Conservation (phyloP, 1,140 invertebrate genomes). For the Pachyrhynchus sulphureomaculatus region DNA sequence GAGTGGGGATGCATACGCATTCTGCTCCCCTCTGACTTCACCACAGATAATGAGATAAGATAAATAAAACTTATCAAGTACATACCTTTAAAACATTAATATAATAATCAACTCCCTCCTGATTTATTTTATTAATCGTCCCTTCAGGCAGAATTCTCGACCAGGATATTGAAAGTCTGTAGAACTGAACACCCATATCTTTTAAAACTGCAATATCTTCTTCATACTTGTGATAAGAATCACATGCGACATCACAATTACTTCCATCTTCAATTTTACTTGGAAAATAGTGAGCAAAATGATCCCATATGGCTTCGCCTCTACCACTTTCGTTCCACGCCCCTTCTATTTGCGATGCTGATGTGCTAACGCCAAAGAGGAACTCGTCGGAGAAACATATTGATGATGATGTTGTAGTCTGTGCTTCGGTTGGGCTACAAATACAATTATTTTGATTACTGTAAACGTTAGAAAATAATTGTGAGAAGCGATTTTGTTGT, state of each 20-base stretch:
- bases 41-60: no score
- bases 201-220: constrained; percentile 56
- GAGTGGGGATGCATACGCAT: no score
- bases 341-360: neutral
- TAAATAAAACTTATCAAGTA: no score
- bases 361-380: neutral
- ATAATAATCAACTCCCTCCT: no score
- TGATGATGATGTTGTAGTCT: no score
- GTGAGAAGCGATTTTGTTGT: no score
- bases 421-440: no score
- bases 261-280: constrained; percentile 55
- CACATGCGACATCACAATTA: constrained; percentile 58
- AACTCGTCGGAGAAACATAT: neutral
- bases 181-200: constrained; percentile 52
- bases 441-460: no score
- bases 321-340: neutral
- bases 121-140: neutral
- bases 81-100: no score
- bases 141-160: constrained; percentile 42
- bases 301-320: constrained; percentile 59
- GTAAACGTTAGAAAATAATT: no score
- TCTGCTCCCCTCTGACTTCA: no score
- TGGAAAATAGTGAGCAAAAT: constrained; percentile 55
- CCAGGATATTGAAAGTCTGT: constrained; percentile 64
- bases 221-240: constrained; percentile 60